phyloP scores from a whole-genome alignment of 2,113 vertebrate genomes.

The Pimephales promelas region DNA sequence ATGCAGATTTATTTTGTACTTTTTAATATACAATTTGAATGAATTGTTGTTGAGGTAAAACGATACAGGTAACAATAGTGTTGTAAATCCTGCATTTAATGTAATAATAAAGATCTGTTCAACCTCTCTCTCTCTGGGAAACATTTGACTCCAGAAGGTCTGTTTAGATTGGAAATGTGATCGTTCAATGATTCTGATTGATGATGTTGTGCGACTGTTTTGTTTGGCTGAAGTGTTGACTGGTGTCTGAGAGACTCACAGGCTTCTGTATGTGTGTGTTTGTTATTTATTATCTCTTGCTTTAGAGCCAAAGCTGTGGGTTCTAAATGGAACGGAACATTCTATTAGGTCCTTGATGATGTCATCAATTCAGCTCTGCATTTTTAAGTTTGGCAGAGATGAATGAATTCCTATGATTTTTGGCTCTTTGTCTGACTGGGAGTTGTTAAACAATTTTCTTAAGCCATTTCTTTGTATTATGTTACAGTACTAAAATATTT shows the following conservation, averaged over 20 bases:
- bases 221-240: slow-evolving; percentile 16
- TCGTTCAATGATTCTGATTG: neutral
- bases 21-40: no score
- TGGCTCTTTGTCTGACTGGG: neutral
- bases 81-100: no score
- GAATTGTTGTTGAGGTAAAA: no score
- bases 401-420: neutral
- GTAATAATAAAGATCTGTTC: no score
- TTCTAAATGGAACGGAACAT: slow-evolving; percentile 10
- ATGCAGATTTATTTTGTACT: no score
- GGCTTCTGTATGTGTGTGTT: slow-evolving; percentile 17
- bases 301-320: neutral
- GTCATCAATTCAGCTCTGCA: neutral
- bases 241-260: slow-evolving; percentile 18
- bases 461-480: neutral
- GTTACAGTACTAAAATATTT: neutral
- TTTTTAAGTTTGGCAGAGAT: neutral
- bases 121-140: neutral
- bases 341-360: slow-evolving; percentile 5
- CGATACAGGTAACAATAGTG: no score
- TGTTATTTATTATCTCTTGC: neutral
- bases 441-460: neutral
- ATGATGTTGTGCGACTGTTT: neutral
- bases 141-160: neutral
- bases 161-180: slow-evolving; percentile 19